phyloP scores from a whole-genome alignment of 2,113 vertebrate genomes.

The Saguinus midas region DNA sequence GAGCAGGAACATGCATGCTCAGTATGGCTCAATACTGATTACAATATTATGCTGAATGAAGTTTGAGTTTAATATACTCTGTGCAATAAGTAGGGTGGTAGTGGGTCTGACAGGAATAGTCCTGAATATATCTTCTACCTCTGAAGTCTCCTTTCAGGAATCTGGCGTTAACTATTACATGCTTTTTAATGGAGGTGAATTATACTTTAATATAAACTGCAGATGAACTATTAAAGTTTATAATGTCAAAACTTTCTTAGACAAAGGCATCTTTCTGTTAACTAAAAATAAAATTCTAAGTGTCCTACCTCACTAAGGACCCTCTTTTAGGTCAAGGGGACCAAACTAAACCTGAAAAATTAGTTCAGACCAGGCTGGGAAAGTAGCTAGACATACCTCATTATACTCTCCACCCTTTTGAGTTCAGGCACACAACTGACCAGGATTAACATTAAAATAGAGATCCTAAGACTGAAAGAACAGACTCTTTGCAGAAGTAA shows the following conservation, averaged over 20 bases:
- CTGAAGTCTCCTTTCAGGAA: not conserved
- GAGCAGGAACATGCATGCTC: not conserved
- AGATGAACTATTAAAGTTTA: not conserved
- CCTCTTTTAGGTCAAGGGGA: no score
- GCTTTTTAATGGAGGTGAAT: not conserved
- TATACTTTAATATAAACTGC: not conserved
- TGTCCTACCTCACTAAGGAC: no score
- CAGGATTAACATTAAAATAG: no score
- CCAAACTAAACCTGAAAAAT: no score
- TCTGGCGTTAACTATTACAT: not conserved
- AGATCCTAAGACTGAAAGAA: no score
- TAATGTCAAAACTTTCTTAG: not conserved
- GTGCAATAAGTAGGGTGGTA: not conserved
- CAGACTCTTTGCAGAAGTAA: no score
- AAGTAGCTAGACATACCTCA: no score
- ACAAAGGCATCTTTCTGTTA: constrained; percentile 13
- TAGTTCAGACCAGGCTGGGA: no score
- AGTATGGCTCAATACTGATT: not conserved
- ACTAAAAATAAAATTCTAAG: no score
- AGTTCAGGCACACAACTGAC: no score
- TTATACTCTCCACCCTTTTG: no score
- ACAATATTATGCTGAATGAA: not conserved
- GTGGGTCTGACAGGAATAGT: not conserved
- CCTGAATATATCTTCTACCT: not conserved
- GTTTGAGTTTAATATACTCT: not conserved